These are phyloP conservation scores for Nasonia longicornis DNA, from an alignment of 1,140 invertebrate genomes.

Conservation along the genomic window DNA sequence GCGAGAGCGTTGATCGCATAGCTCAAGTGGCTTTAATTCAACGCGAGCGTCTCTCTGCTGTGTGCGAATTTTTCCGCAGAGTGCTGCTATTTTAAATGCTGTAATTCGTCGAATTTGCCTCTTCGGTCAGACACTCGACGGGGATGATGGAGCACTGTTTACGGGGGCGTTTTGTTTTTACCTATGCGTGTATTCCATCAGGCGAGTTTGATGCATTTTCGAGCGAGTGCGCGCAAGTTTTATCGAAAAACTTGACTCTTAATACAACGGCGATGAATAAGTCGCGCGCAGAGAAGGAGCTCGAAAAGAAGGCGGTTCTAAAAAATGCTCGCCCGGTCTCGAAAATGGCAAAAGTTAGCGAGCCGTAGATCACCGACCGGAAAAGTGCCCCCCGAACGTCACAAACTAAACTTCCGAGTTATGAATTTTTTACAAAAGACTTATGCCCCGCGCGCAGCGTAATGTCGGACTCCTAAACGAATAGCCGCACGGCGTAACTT, in stretches of 20 bases:
- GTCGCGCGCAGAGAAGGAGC: background rate
- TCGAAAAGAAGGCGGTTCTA: background rate
- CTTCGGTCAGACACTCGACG: background rate
- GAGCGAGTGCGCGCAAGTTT: background rate
- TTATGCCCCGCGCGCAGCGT: background rate
- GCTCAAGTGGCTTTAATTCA: slow-evolving; percentile 48
- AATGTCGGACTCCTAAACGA: background rate
- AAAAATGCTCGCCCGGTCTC: background rate
- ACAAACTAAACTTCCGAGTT: slow-evolving; percentile 3
- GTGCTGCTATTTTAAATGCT: background rate
- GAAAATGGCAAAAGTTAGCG: background rate
- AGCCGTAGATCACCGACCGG: background rate
- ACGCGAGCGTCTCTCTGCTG: slow-evolving; percentile 16
- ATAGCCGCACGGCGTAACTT: background rate
- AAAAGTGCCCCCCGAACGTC: background rate
- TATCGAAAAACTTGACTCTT: background rate
- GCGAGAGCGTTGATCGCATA: slow-evolving; percentile 40
- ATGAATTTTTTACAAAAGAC: slow-evolving; percentile 4
- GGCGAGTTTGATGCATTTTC: background rate
- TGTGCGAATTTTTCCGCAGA: background rate
- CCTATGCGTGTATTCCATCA: background rate
- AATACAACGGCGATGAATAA: background rate
- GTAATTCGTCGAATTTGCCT: background rate
- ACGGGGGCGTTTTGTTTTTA: background rate
- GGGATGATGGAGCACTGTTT: background rate